Conservation (phyloP, 2,113 vertebrate species). For the Lasiurus cinereus region DNA sequence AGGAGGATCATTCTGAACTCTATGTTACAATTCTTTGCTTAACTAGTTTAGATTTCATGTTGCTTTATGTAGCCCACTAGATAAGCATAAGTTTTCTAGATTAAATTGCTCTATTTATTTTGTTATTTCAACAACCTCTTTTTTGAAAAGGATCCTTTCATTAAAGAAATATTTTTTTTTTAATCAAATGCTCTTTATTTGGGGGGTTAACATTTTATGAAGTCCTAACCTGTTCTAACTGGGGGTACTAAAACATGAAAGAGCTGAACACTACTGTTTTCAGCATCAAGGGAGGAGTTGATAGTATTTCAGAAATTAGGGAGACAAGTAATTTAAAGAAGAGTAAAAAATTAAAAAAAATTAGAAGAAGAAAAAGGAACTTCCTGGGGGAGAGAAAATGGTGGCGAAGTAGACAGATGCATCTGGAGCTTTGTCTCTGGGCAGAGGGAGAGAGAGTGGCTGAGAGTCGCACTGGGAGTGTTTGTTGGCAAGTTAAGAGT, state of each 20-base stretch:
- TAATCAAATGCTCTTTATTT: constrained; percentile 4
- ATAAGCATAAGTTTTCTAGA: not conserved
- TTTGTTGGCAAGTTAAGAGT: no score
- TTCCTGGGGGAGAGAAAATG: no score
- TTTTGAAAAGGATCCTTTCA: not conserved
- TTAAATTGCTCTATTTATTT: not conserved
- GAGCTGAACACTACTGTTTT: constrained; percentile 83
- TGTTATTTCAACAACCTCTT: not conserved
- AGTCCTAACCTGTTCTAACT: not conserved
- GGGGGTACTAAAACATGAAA: constrained; percentile 54
- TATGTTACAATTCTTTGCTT: not conserved
- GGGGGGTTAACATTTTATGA: not conserved
- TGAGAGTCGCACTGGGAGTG: no score
- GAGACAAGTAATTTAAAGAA: constrained; percentile 86
- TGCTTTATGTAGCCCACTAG: not conserved
- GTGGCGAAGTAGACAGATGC: no score
- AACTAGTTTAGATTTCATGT: constrained; percentile 28
- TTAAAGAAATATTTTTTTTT: not conserved
- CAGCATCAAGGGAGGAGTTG: constrained; percentile 83
- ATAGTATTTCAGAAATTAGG: constrained; percentile 89
- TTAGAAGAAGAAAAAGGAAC: constrained; percentile 64
- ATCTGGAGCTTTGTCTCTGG: no score
- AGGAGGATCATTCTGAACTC: no score
- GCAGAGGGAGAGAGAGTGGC: no score
- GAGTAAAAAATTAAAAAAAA: constrained; percentile 87